Base-by-base conservation (phyloP, 2,888 invertebrate species). In the Pharmacophagus antenor region DNA sequence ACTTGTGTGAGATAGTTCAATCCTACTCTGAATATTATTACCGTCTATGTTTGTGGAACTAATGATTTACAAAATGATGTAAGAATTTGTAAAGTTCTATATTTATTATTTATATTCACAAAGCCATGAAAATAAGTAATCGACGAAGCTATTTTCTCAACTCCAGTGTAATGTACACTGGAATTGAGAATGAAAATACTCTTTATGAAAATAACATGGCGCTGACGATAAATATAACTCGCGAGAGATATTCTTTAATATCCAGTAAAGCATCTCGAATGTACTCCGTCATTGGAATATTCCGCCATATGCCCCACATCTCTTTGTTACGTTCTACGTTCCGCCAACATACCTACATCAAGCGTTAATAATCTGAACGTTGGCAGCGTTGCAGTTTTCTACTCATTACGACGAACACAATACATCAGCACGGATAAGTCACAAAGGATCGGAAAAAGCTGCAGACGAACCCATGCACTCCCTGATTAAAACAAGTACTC, bases 401-500 rank as follows among this genome's bases (percentile, higher is more conserved):
- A 27, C 61, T 61, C 56, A 61, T 61, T 61, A 61, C 61, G 56
- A 53, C 47, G 56, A 56, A 61, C 48, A 61, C 56, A 61, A 57
- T 57, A 56, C 61, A 61, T 61, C 61, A 61, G 56, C 53, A 44
- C 42, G 61, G 52, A 56, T 56, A 61, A 61, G 56, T 53, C 61
- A 61, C 61, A 61, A 61, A 61, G 56, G 61, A 52, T 52, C 47
- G 58, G 51, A 51, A 57, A 58, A 58, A 58, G 48, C 44, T 23
- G 27, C 52, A 53, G 60, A 53, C 56, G 56, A 57, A 48, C 56
- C 61, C 41, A 41, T 52, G 52, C 56, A 57, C 52, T 61, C 53
- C 18, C 52, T 61, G 61, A 61, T 61, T 61, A 61, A 56, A 56
- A 56, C 53, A 55, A 51, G 55, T 48, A 56, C 56, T 53, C 22